Conservation (phyloP, 2,113 vertebrate genomes). For the Corydoras sp. region DNA sequence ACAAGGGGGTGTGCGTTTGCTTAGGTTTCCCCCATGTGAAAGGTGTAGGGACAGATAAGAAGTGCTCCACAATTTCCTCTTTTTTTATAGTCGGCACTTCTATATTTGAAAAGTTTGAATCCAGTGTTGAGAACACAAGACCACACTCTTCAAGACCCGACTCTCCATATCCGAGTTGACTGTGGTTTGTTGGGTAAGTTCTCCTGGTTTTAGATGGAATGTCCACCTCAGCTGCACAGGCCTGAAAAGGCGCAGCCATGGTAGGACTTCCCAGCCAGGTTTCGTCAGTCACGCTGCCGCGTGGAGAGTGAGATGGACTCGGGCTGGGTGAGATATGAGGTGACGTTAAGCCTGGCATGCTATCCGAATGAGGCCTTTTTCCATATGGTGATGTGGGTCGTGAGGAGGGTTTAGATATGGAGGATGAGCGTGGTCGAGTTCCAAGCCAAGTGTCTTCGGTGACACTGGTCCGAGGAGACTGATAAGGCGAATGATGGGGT, state of each 20-base stretch:
- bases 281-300: slow-evolving; percentile 86
- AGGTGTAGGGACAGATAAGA: slow-evolving; percentile 86
- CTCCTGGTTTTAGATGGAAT: slow-evolving; percentile 92
- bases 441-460: slow-evolving; percentile 91
- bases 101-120: slow-evolving; percentile 64
- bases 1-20: slow-evolving; percentile 82
- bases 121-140: slow-evolving; percentile 62
- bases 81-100: slow-evolving; percentile 74
- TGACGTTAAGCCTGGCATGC: slow-evolving; percentile 75
- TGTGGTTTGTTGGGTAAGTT: slow-evolving; percentile 76
- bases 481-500: slow-evolving; percentile 80
- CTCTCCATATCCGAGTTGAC: slow-evolving; percentile 69
- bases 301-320: slow-evolving; percentile 81
- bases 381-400: slow-evolving; percentile 90
- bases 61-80: slow-evolving; percentile 81
- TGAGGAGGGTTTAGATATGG: slow-evolving; percentile 77
- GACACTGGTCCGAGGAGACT: slow-evolving; percentile 85
- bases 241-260: slow-evolving; percentile 68
- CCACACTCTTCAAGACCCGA: slow-evolving; percentile 69
- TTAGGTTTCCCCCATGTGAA: slow-evolving; percentile 94
- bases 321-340: slow-evolving; percentile 84
- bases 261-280: slow-evolving; percentile 72
- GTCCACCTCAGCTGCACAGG: slow-evolving; percentile 75
- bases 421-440: slow-evolving; percentile 64
- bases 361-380: slow-evolving; percentile 85